Evolutionary conservation across 2,888 invertebrate genomes (phyloP), one percentile per base, ranked within the genome.

Genomic region (Himalopsyche anomala): DNA sequence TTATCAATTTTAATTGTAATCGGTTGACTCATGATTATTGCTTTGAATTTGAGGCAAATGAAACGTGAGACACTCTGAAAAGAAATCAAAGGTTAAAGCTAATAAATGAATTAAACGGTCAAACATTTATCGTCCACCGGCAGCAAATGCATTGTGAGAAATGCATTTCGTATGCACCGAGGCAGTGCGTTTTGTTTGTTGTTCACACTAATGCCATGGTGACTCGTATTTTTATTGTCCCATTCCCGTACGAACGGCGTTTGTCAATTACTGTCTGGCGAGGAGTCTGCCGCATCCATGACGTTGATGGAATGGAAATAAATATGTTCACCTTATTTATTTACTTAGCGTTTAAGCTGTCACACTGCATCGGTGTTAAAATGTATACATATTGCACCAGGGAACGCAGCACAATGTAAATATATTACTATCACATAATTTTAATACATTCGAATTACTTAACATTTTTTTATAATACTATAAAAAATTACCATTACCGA

Each of bases 221-320:
- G 62, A 62, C 19, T 62, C 28, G 62, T 62, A 62, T 62, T 62
- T 62, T 62, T 62, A 62, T 62, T 62, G 62, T 62, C 62, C 62
- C 62, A 19, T 62, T 28, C 62, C 28, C 62, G 19, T 28, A 62
- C 62, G 62, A 62, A 62, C 19, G 62, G 6, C 62, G 62, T 62
- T 62, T 62, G 62, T 62, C 62, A 62, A 62, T 62, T 62, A 62
- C 62, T 62, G 62, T 62, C 62, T 62, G 62, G 62, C 62, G 62
- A 62, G 62, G 11, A 62, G 62, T 62, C 62, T 62, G 19, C 8
- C 19, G n/a, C 62, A 28, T 62, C 62, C 62, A 62, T 62, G 62
- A 62, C 62, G 19, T n/a, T 62, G 62, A 62, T 62, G 62, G 62
- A 62, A 62, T 19, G 19, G 62, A 62, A 62, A 62, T 62, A 62